Conservation (phyloP, 2,888 invertebrate species). For the Phyto melanocephala region DNA sequence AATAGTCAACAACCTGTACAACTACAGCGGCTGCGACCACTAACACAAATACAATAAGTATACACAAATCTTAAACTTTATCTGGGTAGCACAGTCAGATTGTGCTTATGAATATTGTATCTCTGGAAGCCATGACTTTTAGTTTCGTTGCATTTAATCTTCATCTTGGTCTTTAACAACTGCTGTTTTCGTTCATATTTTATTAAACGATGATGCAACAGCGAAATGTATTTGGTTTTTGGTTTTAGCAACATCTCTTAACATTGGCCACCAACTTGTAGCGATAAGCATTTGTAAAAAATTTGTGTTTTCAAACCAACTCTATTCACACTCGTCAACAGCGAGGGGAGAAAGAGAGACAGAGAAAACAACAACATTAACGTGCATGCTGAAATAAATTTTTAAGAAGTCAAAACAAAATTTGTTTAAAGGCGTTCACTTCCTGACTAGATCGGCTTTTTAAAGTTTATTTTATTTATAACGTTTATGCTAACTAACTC, state of each 20-base stretch:
- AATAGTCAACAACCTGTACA: slow-evolving; percentile 1
- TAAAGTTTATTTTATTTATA: not conserved
- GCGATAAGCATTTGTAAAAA: no score
- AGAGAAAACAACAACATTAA: no score
- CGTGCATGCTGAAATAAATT: slow-evolving; percentile 28
- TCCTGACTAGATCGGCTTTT: slow-evolving; percentile 51
- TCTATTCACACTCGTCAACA: no score
- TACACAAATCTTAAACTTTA: no score
- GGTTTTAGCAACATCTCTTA: slow-evolving; percentile 30
- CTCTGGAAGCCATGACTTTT: slow-evolving; percentile 56
- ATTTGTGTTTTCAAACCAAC: no score
- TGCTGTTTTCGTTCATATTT: not conserved
- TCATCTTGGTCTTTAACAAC: slow-evolving; percentile 22
- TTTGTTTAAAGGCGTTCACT: slow-evolving; percentile 55
- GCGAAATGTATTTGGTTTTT: not conserved
- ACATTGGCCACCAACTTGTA: slow-evolving; percentile 45
- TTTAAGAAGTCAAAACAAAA: slow-evolving; percentile 24
- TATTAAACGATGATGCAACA: slow-evolving; percentile 49
- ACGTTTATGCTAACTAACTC: no score
- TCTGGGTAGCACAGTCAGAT: no score
- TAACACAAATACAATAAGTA: not conserved
- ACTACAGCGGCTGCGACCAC: not conserved
- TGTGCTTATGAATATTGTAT: slow-evolving; percentile 7
- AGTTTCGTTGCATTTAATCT: slow-evolving; percentile 60
- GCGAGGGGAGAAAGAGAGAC: no score